Evolutionary conservation across 1,140 invertebrate species (phyloP), one percentile per base, ranked within the genome.

Genomic region (Popillia japonica): DNA sequence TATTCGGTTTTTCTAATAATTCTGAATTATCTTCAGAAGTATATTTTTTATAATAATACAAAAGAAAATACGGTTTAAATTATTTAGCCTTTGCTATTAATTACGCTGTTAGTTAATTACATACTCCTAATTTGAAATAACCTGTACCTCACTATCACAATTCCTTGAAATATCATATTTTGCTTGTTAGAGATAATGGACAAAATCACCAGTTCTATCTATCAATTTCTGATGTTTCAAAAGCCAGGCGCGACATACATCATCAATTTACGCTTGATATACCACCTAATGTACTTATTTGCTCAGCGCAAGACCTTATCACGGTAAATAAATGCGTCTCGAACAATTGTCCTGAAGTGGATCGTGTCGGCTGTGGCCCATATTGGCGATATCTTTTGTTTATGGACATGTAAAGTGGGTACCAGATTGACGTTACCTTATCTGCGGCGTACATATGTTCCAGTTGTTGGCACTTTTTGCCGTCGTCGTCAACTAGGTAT

Each of bases 391-490:
- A 68, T 68, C 61, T 27, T 55, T 68, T 68, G 61, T 68, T 68
- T 68, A 68, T 68, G 61, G 27, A 68, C 61, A 68, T 68, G 61
- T 68, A 68, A 68, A 68, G 61, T 68, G 61, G 61, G 11, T 68
- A 68, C 61, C 61, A 68, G 61, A 68, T 68, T 68, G 61, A 68
- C 61, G 61, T 68, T 68, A 68, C 61, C 61, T 68, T 68, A 68
- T 68, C 61, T 68, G 61, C 61, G 22, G 22, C 61, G 61, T 68
- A 68, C 61, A 68, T 68, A 68, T 68, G 61, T 68, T 68, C 61
- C 61, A 68, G 61, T 68, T 68, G 61, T 68, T 68, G 61, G 61
- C 61, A 68, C 61, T 68, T 68, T 68, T 34, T 68, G 61, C 22
- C 61, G 61, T 68, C 61, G 61, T 27, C 9, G 61, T 68, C 22